These are phyloP conservation scores for Therioaphis trifolii DNA, from an alignment of 2,888 invertebrate species.

Conservation along the genomic window DNA sequence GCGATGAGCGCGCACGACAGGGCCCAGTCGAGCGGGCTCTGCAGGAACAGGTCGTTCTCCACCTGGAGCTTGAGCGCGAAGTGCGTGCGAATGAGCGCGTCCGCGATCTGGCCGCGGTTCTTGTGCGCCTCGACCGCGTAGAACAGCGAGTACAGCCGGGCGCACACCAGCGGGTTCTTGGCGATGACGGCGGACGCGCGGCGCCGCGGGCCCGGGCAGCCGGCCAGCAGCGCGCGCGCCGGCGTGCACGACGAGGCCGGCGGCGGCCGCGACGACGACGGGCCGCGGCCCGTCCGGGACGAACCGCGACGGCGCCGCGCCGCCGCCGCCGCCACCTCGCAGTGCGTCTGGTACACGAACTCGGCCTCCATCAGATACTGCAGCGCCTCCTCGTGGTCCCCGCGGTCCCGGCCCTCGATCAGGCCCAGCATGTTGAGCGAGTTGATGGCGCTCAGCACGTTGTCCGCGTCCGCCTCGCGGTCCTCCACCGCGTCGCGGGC, in stretches of 20 bases:
- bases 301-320: too few relatives aligned
- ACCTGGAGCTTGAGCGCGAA: background rate
- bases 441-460: background rate
- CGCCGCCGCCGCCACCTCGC: background rate
- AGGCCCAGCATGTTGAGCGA: constrained; percentile 4
- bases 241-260: background rate
- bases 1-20: background rate
- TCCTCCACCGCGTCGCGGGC: background rate
- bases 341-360: background rate
- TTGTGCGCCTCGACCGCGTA: background rate
- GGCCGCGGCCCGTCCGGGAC: too few relatives aligned
- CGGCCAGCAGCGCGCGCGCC: background rate
- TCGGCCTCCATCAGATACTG: background rate
- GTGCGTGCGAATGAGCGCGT: background rate
- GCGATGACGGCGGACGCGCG: too few relatives aligned
- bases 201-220: background rate
- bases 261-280: too few relatives aligned
- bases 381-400: background rate
- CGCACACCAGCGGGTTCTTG: background rate
- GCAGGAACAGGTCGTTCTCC: background rate
- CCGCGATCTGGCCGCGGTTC: background rate
- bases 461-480: background rate
- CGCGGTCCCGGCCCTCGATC: background rate
- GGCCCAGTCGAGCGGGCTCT: constrained; percentile 14
- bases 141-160: constrained; percentile 1